Conservation (phyloP, 2,797 vertebrate species). For the Bucorvus abyssinicus region DNA sequence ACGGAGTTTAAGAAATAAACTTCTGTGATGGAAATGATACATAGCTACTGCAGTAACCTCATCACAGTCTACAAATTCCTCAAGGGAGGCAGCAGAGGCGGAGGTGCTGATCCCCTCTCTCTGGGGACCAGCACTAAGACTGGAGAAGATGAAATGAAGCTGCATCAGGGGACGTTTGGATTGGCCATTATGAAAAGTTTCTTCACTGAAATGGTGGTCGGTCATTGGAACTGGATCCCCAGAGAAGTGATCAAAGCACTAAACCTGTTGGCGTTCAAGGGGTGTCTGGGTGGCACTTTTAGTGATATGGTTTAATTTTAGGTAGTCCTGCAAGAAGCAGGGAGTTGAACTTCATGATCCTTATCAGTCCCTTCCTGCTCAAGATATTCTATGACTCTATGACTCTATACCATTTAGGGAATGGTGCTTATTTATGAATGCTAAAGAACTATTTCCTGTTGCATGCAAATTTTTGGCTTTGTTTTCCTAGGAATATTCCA, state of each 20-base stretch:
- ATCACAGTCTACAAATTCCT: neutral
- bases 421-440: neutral
- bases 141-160: too few relatives aligned
- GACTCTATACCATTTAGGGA: neutral
- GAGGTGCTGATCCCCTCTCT: neutral
- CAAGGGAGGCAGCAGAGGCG: rapidly evolving
- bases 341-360: neutral
- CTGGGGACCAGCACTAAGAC: too few relatives aligned
- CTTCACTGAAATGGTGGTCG: neutral
- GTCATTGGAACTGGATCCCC: neutral
- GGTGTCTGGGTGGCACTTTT: too few relatives aligned
- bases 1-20: neutral
- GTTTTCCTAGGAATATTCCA: neutral
- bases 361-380: neutral
- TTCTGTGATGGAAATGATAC: neutral
- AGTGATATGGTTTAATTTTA: too few relatives aligned
- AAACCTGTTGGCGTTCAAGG: neutral
- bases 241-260: neutral
- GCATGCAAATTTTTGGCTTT: neutral
- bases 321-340: neutral
- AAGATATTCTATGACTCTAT: too few relatives aligned
- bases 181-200: neutral
- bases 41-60: neutral
- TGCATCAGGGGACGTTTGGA: neutral
- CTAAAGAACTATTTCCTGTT: neutral